Evolutionary conservation across 2,888 invertebrate genomes (phyloP).

Genomic region (Mesodorylaimus sp.): DNA sequence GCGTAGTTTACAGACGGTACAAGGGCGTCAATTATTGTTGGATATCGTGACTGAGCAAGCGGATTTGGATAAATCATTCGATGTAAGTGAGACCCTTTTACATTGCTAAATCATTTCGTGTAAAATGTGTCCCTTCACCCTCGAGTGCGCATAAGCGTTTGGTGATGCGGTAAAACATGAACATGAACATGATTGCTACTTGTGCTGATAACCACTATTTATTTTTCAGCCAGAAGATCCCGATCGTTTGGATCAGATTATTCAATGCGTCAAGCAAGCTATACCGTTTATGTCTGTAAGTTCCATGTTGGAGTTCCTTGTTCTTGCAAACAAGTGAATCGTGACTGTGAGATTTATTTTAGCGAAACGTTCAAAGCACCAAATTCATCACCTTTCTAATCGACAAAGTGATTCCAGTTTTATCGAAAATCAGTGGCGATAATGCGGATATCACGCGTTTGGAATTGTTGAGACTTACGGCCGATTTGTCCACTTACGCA

Average conservation of each 20-base stretch:
- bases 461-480: conserved; percentile 63
- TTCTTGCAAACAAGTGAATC: conserved; percentile 8
- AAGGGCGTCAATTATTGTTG: conserved; percentile 67
- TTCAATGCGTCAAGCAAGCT: conserved; percentile 66
- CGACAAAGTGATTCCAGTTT: conserved; percentile 55
- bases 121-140: no score
- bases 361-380: conserved; percentile 67
- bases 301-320: conserved; percentile 20
- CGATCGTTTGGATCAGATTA: conserved; percentile 47
- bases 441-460: conserved; percentile 41
- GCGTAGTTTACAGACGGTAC: conserved; percentile 56
- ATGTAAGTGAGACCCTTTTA: conserved; percentile 21
- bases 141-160: no score
- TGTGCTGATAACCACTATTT: conserved; percentile 3
- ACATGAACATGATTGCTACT: no score
- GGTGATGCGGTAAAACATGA: no score
- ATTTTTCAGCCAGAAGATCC: conserved; percentile 30
- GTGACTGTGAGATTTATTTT: conserved; percentile 15
- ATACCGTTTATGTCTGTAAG: conserved; percentile 71
- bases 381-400: conserved; percentile 66
- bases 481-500: conserved; percentile 59
- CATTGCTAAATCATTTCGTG: neutral
- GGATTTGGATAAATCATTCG: conserved; percentile 46
- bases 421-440: conserved; percentile 26
- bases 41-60: conserved; percentile 67